Evolutionary conservation across 2,113 vertebrate genomes (phyloP), one percentile per base, ranked within the genome.

Genomic region (Gambusia affinis): DNA sequence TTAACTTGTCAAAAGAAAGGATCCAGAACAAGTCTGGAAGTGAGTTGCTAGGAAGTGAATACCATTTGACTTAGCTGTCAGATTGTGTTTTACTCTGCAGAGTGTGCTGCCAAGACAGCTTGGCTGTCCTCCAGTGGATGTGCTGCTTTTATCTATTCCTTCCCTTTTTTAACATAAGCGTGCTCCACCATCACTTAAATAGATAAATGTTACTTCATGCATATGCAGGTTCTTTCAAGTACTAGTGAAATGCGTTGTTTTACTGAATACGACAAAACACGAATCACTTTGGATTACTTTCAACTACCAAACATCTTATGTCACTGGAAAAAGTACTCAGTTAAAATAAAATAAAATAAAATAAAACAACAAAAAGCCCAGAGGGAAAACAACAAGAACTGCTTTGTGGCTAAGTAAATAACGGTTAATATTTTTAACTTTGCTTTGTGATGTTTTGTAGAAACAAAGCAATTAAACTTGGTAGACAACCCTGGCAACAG

Each of bases 211-310:
- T 10, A 66, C 35, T 51, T 70, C 54, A 76, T 66, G 76, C 61
- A 78, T 44, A 65, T 68, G 61, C 15, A 71, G 37, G 35, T 39
- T 64, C 35, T 71, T 62, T n/a, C 8, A 12, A n/a, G n/a, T 66
- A 31, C 68, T 95, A 93, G 95, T 92, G 91, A 94, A 90, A 88
- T 92, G 35, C 95, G 95, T 97, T 96, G 22, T 37, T 54, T 7
- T 96, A 96, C 88, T 87, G 79, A 92, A 94, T 87, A 78, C 67
- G 31, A 61, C 65, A 54, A 81, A 81, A 79, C 69, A 80, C 67
- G 64, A 85, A 87, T 28, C 7, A 57, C 51, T n/a, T n/a, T n/a
- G 51, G 24, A 2, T 57, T 57, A n/a, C 51, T 57, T 57, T n/a
- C 8, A n/a, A n/a, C 60, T 60, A 65, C 76, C 73, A 31, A 76